A percentile compares a stretch with the other conserved stretches of the same genome.
These are phyloP conservation scores for Drosophila flavopinicola DNA, from an alignment of 2,888 invertebrate species.

Conservation along the genomic window DNA sequence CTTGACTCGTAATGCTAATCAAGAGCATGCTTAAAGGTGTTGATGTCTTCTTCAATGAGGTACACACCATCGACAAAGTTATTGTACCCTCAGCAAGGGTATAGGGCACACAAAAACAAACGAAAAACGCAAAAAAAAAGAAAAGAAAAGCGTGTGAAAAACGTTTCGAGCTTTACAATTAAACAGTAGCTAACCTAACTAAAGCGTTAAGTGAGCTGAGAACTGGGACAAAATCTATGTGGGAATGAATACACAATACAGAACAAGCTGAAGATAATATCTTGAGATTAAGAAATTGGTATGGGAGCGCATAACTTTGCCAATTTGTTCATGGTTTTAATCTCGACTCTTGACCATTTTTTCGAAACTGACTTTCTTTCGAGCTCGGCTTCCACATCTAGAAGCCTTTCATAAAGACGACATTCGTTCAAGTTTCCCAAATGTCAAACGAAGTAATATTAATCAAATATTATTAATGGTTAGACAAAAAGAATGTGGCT, in stretches of 20 bases:
- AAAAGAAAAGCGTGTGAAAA: conserved; percentile 43
- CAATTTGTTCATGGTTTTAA: too few species aligned
- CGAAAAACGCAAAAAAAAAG: background rate
- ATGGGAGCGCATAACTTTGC: too few species aligned
- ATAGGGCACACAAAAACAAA: background rate
- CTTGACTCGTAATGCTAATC: too few species aligned
- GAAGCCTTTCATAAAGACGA: background rate
- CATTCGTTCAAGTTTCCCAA: background rate
- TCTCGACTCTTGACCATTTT: too few species aligned
- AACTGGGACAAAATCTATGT: conserved; percentile 20
- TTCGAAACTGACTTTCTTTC: too few species aligned
- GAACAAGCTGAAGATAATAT: background rate
- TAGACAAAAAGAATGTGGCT: conserved; percentile 5
- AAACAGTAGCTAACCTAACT: conserved; percentile 58
- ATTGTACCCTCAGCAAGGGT: background rate
- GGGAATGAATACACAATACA: background rate
- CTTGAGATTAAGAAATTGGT: background rate
- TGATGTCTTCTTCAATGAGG: background rate
- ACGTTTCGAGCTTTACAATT: conserved; percentile 48
- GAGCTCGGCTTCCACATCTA: background rate
- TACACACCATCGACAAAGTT: background rate
- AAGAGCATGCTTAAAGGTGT: too few species aligned
- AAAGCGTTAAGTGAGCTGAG: conserved; percentile 51
- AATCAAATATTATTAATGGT: too few species aligned
- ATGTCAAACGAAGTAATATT: too few species aligned